Evolutionary conservation across 1,140 invertebrate species (phyloP), one percentile per base, ranked within the genome.

Genomic region (Samia ricini): DNA sequence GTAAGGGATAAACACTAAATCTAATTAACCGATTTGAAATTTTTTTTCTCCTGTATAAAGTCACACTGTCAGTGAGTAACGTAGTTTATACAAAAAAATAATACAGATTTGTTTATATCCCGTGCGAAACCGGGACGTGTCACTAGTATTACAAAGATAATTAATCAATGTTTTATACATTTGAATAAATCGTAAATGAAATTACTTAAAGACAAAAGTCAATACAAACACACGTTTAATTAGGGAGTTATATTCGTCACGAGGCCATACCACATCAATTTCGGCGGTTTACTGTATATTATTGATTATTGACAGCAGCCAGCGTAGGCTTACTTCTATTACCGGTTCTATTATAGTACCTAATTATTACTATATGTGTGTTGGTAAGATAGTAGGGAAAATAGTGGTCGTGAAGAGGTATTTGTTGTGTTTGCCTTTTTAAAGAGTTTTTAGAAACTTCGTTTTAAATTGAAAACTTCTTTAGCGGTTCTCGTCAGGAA

Each of bases 231-330:
- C 49, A 59, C 58, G 69, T 74, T 74, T 74, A 71, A 73, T 73
- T 69, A 66, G 62, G 60, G 56, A 60, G 57, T 74, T 75, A 81
- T 76, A 75, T 75, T 73, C 68, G 63, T 65, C 22, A 62, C 69
- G 76, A 79, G n/a, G n/a, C n/a, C n/a, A n/a, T n/a, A n/a, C n/a
- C 71, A 76, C 69, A 65, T 68, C 68, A 77, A 78, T 77, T 76
- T 77, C 68, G 72, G 73, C 70, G 76, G 79, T 81, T 81, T 79
- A 69, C 66, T 58, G 70, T 78, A 68, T 71, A 81, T 79, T 76
- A 76, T 58, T 64, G 70, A 75, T 71, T 72, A 73, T 77, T 71
- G 70, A 56, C 56, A 36, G 60, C 59, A 18, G 50, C 33, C 15
- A 15, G 12, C 33, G 15, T 15, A 42, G 33, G 33, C 33, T 15